Conservation (phyloP, 2,797 vertebrate species). For the Girardinus metallicus region DNA sequence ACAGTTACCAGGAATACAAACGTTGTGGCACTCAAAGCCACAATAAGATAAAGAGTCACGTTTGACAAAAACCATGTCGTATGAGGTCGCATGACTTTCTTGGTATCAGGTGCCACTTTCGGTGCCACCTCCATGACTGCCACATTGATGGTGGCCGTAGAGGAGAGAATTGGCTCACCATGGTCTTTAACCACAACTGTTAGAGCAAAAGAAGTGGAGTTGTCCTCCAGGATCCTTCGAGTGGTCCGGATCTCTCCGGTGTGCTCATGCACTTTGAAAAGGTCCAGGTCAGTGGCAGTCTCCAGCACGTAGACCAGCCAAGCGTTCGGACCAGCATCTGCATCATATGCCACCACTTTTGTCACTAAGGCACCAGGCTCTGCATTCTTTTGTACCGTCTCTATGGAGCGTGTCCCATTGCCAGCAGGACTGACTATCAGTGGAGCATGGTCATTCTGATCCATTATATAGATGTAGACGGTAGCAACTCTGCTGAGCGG, state of each 20-base stretch:
- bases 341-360: conserved; percentile 96
- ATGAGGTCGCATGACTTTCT: conserved; percentile 84
- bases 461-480: conserved; percentile 92
- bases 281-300: conserved; percentile 87
- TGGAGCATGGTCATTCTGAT: conserved; percentile 93
- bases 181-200: conserved; percentile 93
- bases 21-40: conserved; percentile 92
- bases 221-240: conserved; percentile 90
- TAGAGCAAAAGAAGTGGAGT: conserved; percentile 87
- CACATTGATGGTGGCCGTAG: conserved; percentile 90
- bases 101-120: conserved; percentile 88
- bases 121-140: conserved; percentile 93
- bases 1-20: conserved; percentile 96
- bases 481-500: conserved; percentile 92
- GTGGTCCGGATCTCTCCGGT: conserved; percentile 96
- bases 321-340: conserved; percentile 94
- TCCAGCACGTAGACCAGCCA: conserved; percentile 92
- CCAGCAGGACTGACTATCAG: conserved; percentile 91
- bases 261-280: conserved; percentile 94
- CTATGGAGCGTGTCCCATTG: conserved; percentile 88
- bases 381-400: conserved; percentile 91
- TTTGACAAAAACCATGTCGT: conserved; percentile 88
- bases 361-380: conserved; percentile 92
- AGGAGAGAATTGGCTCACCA: conserved; percentile 88
- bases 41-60: conserved; percentile 94